Conservation (phyloP, 2,113 vertebrate species). For the Neomonachus schauinslandi region DNA sequence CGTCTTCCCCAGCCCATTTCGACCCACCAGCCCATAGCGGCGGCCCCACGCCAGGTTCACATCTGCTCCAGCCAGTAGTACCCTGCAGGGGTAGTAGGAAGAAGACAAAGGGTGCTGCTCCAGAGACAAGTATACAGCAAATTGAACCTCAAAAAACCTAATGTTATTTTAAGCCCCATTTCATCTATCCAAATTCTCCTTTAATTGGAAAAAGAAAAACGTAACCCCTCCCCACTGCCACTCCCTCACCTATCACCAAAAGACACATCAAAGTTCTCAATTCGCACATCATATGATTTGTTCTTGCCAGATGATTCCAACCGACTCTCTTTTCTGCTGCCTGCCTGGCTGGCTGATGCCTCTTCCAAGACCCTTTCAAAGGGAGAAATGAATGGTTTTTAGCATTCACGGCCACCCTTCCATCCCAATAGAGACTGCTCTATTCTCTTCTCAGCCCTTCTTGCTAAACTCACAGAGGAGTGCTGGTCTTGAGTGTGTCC, state of each 20-base stretch:
- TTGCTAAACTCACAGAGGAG: constrained; percentile 87
- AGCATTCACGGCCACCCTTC: not conserved
- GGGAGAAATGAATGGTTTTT: not conserved
- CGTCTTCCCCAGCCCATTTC: constrained; percentile 97
- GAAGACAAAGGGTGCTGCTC: not conserved
- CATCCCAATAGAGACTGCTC: not conserved
- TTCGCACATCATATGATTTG: constrained; percentile 96
- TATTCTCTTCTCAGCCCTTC: not conserved
- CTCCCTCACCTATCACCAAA: constrained; percentile 95
- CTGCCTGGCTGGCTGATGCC: constrained; percentile 97
- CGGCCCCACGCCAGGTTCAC: constrained; percentile 93
- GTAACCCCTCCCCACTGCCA: not conserved
- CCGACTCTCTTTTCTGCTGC: constrained; percentile 96
- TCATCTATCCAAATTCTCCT: not conserved
- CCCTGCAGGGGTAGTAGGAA: constrained; percentile 82
- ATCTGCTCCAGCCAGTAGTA: constrained; percentile 94
- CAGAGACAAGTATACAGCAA: not conserved
- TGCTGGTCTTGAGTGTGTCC: constrained; percentile 88
- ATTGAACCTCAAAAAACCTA: not conserved
- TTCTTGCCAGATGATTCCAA: constrained; percentile 97
- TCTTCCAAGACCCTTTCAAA: constrained; percentile 94
- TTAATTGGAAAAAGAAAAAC: not conserved
- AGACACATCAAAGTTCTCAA: constrained; percentile 98
- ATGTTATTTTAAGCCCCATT: not conserved
- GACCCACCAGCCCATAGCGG: constrained; percentile 95